These are phyloP conservation scores for Crotophaga sulcirostris DNA, from an alignment of 2,113 vertebrate species.

Conservation along the genomic window DNA sequence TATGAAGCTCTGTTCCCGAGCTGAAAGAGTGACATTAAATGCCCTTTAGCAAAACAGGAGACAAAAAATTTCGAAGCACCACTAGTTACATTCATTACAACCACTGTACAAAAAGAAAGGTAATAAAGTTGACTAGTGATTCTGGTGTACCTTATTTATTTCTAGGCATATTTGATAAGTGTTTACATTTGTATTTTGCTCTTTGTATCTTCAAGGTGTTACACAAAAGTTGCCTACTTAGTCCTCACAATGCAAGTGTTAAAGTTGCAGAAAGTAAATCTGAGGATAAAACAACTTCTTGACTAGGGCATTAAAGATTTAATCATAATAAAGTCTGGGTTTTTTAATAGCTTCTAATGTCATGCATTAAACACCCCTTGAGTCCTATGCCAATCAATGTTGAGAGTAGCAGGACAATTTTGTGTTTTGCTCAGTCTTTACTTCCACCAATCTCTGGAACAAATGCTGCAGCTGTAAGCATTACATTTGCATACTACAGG, in stretches of 20 bases:
- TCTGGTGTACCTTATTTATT: neutral
- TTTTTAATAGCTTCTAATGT: neutral
- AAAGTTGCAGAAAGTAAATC: neutral
- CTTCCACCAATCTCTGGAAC: neutral
- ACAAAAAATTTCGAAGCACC: neutral
- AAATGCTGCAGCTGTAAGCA: neutral
- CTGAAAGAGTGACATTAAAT: neutral
- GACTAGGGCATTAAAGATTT: neutral
- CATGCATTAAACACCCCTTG: neutral
- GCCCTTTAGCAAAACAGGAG: neutral
- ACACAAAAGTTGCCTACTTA: neutral
- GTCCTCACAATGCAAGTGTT: neutral
- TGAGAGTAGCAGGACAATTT: neutral
- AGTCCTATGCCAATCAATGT: neutral
- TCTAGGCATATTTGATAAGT: neutral
- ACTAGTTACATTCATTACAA: neutral
- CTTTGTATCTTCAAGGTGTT: neutral
- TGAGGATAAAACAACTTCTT: neutral
- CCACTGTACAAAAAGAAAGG: neutral
- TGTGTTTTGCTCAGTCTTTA: neutral
- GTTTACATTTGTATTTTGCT: neutral
- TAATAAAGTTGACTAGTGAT: neutral
- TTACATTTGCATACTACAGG: neutral
- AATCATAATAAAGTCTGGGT: neutral
- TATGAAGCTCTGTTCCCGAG: neutral